Evolutionary conservation across 2,113 vertebrate genomes (phyloP), one percentile per base, ranked within the genome.

Genomic region (Ceratotherium simum): DNA sequence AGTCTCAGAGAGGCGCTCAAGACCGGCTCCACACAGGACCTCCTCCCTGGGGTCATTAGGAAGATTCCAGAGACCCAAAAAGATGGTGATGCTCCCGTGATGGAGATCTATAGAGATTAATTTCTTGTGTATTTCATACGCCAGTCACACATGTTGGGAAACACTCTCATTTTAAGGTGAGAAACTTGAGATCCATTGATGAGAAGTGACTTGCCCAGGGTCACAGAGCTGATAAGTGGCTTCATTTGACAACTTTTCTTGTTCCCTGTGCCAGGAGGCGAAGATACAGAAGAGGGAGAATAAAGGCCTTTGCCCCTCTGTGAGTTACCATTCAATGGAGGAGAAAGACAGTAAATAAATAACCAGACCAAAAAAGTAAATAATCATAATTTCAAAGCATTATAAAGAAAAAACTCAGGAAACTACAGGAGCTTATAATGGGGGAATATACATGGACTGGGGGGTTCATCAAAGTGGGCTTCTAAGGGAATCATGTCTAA

Each of bases 111-210:
- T 6, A 25, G 4, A 2, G 6, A 27, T n/a, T 75, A 5, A 69
- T 23, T 60, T 67, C 73, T 31, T 5, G 1, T 0, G 5, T 10
- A 33, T 33, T 46, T 42, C 36, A 18, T 7, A 31, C 9, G 9
- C 56, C 3, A 39, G 20, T 8, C 81, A 56, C 11, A 4, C 5
- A 16, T 0, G 0, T 0, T 7, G 36, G 46, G 25, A 58, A 72
- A 65, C 18, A 3, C 56, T 76, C 62, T 64, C n/a, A 31, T 25
- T 82, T 56, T 64, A 89, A 95, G 54, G 46, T 10, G 36, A 95
- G 90, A 72, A 56, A 36, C 33, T 3, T 70, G 83, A 84, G 54
- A 9, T 18, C 78, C 48, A 2, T 11, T 54, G 62, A 18, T 70
- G 29, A 64, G n/a, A 56, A 89, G 31, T 33, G 93, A 78, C 17